Evolutionary conservation across 2,797 vertebrate genomes (phyloP).

Genomic region (Poecilia wingei): DNA sequence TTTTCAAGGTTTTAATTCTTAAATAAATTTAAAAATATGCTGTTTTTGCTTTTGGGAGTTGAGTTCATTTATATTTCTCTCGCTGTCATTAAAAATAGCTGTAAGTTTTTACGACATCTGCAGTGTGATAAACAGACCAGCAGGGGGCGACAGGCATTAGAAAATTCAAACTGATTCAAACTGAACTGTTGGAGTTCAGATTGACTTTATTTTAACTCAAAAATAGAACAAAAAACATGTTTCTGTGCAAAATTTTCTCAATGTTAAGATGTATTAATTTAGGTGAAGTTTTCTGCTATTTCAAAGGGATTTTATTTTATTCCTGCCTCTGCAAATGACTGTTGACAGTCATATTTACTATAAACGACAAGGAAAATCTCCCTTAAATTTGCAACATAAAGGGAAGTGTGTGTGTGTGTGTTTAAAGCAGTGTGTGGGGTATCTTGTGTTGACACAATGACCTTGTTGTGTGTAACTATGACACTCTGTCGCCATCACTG

Average conservation of each 20-base stretch:
- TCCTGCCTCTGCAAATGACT: background rate
- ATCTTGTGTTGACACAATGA: constrained; percentile 62
- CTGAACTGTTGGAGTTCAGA: background rate
- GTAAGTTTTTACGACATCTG: background rate
- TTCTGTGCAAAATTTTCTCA: background rate
- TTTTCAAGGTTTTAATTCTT: background rate
- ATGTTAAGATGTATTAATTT: background rate
- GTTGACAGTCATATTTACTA: background rate
- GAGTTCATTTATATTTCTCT: background rate
- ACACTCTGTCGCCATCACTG: background rate
- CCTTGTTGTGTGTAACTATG: constrained; percentile 60
- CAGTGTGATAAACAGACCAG: constrained; percentile 5
- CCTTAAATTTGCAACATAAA: background rate
- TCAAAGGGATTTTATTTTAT: background rate
- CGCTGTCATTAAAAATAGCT: background rate
- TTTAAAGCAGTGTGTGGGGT: constrained; percentile 10
- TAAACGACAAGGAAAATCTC: background rate
- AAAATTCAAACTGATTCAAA: background rate
- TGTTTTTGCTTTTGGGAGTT: background rate
- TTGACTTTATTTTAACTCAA: background rate
- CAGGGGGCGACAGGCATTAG: constrained; percentile 10
- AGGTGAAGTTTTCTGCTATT: background rate
- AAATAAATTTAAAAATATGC: background rate
- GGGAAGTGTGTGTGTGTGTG: background rate
- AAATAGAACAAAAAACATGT: background rate